A percentile compares a stretch with the other conserved stretches of the same genome.
Conservation (phyloP, 2,888 invertebrate genomes). For the Caenorhabditis angaria region DNA sequence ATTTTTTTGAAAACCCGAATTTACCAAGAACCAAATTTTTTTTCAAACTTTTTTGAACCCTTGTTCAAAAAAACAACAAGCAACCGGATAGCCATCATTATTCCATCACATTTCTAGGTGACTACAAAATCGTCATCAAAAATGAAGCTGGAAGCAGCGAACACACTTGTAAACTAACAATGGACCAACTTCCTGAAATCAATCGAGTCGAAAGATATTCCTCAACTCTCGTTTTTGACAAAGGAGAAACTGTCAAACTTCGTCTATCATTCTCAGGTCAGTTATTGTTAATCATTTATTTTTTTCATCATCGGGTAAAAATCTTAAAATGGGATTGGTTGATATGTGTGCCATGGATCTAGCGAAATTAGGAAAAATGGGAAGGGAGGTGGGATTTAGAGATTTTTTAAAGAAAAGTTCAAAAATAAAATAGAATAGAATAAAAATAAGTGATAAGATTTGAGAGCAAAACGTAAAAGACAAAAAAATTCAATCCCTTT, state of each 20-base stretch:
- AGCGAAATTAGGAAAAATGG: background rate
- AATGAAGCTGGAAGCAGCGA: conserved; percentile 40
- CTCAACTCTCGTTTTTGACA: conserved; percentile 57
- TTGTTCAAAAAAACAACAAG: too few species aligned
- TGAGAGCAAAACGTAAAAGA: background rate
- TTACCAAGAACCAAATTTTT: background rate
- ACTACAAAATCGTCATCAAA: conserved; percentile 44
- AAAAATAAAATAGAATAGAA: background rate
- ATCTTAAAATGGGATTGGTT: too few species aligned
- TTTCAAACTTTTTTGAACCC: background rate
- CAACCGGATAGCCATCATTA: background rate
- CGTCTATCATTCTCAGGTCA: conserved; percentile 58
- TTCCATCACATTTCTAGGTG: conserved; percentile 16
- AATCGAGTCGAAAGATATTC: conserved; percentile 59
- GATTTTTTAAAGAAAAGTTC: background rate
- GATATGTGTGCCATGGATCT: conserved; percentile 1
- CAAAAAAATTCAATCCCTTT: background rate
- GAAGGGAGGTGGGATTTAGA: conserved; percentile 3
- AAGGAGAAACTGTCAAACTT: conserved; percentile 62
- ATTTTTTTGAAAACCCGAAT: background rate
- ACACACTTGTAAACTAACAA: conserved; percentile 50
- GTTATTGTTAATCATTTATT: conserved; percentile 13
- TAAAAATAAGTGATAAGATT: background rate
- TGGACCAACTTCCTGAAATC: conserved; percentile 60
- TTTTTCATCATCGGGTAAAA: conserved; percentile 5